These are phyloP conservation scores for Drosophila truncata DNA, from an alignment of 1,140 invertebrate species.

Conservation along the genomic window DNA sequence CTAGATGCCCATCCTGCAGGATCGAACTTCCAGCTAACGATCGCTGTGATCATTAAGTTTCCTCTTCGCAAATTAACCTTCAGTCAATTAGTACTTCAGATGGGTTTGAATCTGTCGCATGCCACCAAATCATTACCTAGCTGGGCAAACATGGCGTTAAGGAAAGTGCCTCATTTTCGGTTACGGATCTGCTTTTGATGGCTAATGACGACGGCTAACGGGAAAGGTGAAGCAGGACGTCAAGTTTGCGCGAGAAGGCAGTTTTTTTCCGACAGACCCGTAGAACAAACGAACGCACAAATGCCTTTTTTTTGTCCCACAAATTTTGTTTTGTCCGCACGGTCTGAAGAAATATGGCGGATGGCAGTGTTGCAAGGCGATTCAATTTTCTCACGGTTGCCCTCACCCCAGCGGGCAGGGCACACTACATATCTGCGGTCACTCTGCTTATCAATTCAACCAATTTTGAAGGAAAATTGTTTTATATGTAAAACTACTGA, in stretches of 20 bases:
- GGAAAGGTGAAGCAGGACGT: background rate
- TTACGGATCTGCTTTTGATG: slow-evolving; percentile 17
- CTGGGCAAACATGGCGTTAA: slow-evolving; percentile 55
- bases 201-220: background rate
- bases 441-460: slow-evolving; percentile 65
- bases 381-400: background rate
- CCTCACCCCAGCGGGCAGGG: background rate
- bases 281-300: slow-evolving; percentile 54
- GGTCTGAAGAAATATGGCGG: slow-evolving; percentile 79
- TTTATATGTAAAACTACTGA: slow-evolving; percentile 21
- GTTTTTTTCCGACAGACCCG: slow-evolving; percentile 8
- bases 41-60: background rate
- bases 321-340: slow-evolving; percentile 74
- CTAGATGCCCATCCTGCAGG: background rate
- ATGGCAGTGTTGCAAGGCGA: slow-evolving; percentile 64
- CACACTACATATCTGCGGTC: slow-evolving; percentile 48
- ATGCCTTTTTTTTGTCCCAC: slow-evolving; percentile 57
- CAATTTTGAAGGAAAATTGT: slow-evolving; percentile 40
- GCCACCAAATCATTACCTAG: slow-evolving; percentile 67
- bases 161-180: slow-evolving; percentile 32
- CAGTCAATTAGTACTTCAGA: background rate
- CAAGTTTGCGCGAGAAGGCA: slow-evolving; percentile 5
- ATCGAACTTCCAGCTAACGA: no score
- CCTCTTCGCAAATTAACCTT: background rate
- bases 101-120: slow-evolving; percentile 44